phyloP scores from a whole-genome alignment of 2,113 vertebrate species.

The Pteruthius melanotis region DNA sequence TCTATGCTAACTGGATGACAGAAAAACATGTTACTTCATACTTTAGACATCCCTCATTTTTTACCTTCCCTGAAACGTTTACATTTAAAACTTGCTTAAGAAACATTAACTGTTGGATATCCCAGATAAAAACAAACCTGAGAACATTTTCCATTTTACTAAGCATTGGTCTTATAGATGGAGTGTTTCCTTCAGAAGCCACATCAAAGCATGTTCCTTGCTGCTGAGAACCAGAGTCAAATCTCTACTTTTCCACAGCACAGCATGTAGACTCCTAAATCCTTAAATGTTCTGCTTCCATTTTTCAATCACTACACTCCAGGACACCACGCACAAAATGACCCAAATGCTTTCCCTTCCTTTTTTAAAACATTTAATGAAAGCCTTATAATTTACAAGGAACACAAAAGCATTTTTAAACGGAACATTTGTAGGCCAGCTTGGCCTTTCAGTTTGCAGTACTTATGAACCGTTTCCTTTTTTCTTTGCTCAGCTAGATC shows the following conservation, averaged over 20 bases:
- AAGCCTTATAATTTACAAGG: not conserved
- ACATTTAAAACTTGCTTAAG: not conserved
- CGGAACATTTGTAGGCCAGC: not conserved
- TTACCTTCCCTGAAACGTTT: not conserved
- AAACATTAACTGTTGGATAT: not conserved
- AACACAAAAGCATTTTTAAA: not conserved
- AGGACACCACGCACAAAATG: not conserved
- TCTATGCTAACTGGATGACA: not conserved
- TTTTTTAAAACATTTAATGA: not conserved
- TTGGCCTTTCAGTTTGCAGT: not conserved
- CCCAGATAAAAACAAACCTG: not conserved
- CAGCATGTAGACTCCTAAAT: not conserved
- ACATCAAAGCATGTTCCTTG: not conserved
- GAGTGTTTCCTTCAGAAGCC: not conserved
- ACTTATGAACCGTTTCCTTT: conserved; percentile 8
- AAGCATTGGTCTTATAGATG: not conserved
- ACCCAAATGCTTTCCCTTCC: not conserved
- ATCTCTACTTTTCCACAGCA: not conserved
- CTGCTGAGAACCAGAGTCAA: not conserved
- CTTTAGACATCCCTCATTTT: not conserved
- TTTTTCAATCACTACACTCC: not conserved
- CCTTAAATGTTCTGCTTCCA: not conserved
- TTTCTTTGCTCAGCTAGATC: not conserved
- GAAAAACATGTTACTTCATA: not conserved
- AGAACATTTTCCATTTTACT: not conserved